Evolutionary conservation across 2,797 vertebrate genomes (phyloP).

Genomic region (Propithecus perrieri): DNA sequence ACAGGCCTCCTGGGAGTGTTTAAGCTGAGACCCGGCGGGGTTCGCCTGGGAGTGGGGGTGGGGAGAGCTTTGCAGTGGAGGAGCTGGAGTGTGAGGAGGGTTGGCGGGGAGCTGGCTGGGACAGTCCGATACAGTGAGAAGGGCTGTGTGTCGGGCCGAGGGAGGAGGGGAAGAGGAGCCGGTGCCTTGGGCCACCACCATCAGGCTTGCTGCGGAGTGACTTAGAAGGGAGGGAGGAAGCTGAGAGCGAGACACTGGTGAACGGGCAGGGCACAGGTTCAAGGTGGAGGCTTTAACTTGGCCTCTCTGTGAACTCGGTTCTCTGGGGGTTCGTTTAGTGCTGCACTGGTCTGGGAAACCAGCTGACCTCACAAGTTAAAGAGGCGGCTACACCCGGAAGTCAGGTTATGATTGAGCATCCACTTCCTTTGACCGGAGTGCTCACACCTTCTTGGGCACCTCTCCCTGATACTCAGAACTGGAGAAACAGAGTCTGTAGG

Average conservation of each 20-base stretch:
- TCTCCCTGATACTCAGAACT: not conserved
- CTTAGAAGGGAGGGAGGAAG: not conserved
- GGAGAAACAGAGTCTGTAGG: not conserved
- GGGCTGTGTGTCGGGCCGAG: not conserved
- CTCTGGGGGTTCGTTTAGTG: not conserved
- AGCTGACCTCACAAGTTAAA: not conserved
- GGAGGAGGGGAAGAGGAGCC: not conserved
- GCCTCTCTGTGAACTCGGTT: not conserved
- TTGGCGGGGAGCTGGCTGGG: not conserved
- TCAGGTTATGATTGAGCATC: not conserved
- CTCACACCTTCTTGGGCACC: not conserved
- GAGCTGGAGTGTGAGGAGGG: not conserved
- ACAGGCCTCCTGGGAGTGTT: not conserved
- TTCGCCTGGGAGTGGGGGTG: not conserved
- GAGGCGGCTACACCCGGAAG: fast-evolving
- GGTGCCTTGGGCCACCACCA: not conserved
- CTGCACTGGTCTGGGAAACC: not conserved
- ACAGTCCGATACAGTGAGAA: not conserved
- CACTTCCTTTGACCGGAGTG: not conserved
- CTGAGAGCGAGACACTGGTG: not conserved
- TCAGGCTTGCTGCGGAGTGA: not conserved
- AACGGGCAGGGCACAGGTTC: not conserved
- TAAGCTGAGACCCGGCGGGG: not conserved
- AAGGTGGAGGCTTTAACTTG: not conserved
- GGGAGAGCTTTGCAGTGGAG: not conserved